Evolutionary conservation across 2,113 vertebrate genomes (phyloP).

Genomic region (Urocitellus parryii): DNA sequence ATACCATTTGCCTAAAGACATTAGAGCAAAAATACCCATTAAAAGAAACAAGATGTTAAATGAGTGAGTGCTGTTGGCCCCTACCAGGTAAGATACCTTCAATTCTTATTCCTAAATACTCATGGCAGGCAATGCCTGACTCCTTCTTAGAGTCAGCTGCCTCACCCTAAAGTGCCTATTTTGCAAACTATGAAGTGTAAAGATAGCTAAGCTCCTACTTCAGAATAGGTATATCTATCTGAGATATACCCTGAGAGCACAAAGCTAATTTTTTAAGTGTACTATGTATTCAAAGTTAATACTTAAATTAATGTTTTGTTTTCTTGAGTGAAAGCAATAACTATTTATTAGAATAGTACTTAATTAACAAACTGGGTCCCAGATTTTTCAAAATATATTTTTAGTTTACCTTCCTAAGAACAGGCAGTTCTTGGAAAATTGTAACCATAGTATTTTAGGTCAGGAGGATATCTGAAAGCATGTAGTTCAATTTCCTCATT

Average conservation of each 20-base stretch:
- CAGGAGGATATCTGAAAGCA: background rate
- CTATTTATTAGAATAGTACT: background rate
- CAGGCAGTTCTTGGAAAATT: background rate
- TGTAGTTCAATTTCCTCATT: background rate
- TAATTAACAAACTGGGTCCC: background rate
- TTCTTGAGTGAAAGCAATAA: background rate
- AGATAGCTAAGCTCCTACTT: background rate
- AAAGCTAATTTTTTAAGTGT: background rate
- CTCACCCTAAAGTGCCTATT: background rate
- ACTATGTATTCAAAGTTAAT: background rate
- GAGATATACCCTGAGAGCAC: background rate
- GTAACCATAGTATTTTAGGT: background rate
- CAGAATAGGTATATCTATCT: background rate
- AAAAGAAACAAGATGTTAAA: background rate
- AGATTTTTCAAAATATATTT: conserved; percentile 10
- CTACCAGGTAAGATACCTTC: background rate
- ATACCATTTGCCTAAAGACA: background rate
- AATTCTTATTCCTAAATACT: background rate
- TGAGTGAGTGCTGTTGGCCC: background rate
- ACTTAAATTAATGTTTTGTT: background rate
- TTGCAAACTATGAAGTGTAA: background rate
- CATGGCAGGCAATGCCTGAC: background rate
- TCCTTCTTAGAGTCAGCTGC: background rate
- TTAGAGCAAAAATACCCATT: background rate
- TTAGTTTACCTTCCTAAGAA: conserved; percentile 13